Evolutionary conservation across 1,140 invertebrate species (phyloP), one percentile per base, ranked within the genome.

Genomic region (Caenorhabditis latens): DNA sequence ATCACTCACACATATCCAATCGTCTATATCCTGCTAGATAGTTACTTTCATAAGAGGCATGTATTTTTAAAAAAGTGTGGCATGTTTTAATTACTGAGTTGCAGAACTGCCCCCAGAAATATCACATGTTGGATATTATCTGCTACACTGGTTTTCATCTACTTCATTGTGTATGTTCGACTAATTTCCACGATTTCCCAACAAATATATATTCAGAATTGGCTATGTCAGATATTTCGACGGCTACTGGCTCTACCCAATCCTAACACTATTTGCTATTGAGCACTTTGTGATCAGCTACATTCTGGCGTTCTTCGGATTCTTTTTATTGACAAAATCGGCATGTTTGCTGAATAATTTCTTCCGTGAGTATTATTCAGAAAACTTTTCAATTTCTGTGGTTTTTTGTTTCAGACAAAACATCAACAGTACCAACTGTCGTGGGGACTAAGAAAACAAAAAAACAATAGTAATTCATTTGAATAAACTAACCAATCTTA

Each of bases 11-110:
- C 93, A 9, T 90, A 90, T 8, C 90, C 92, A 53, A 48, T 93
- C 42, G 90, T 92, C 40, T 90, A 93, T 84, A 86, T 93, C 24
- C 42, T 93, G 40, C 21, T 93, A 43, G 93, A 93, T 91, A 79
- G 88, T 84, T 50, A 67, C 32, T 58, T 65, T 46, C 53, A 75
- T 32, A 85, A 75, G 32, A 85, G 63, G 46, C 32, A 32, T 55
- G 19, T 24, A 19, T 43, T 71, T 19, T 13, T 40, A 14, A 0
- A 58, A 65, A 24, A 63, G 4, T 40, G 48, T 92, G 16, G 88
- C 90, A 19, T 91, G 91, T 84, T 91, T 92, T 83, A 89, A 92
- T 57, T 90, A 91, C 0, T 53, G 2, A 53, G 11, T 88, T 93
- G 92, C 48, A 79, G 67, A 40, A 50, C 7, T 42, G 9, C 46